These are phyloP conservation scores for Sebastes nivosus DNA, from an alignment of 2,797 vertebrate genomes.

Conservation along the genomic window DNA sequence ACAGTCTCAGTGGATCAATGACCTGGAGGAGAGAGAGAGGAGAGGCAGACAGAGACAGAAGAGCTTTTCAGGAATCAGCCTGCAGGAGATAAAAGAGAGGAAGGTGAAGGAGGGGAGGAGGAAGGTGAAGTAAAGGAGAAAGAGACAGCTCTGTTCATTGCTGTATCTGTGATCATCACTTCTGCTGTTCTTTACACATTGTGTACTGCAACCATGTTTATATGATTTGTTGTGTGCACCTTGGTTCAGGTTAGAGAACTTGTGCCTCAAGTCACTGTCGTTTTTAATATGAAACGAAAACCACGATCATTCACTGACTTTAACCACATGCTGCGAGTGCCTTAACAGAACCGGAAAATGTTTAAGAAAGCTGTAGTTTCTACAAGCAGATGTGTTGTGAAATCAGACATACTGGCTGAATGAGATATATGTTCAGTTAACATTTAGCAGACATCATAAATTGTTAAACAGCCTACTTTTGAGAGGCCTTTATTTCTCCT, in stretches of 20 bases:
- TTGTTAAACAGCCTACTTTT: neutral
- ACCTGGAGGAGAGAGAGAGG: conserved; percentile 12
- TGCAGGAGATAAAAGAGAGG: conserved; percentile 10
- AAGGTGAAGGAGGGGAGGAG: neutral
- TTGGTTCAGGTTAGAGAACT: too few relatives aligned
- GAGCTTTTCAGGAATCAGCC: conserved; percentile 22
- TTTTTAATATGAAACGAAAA: too few relatives aligned
- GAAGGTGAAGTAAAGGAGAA: neutral
- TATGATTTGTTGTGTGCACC: too few relatives aligned
- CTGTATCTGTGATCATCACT: neutral
- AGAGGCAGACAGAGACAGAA: conserved; percentile 9
- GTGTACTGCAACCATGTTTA: neutral
- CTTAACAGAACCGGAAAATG: too few relatives aligned
- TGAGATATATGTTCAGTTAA: neutral
- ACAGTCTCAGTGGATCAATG: conserved; percentile 40
- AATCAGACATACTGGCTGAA: neutral
- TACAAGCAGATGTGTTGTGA: neutral
- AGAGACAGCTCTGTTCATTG: neutral
- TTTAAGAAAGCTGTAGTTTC: neutral
- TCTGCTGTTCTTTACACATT: neutral
- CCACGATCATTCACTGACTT: too few relatives aligned
- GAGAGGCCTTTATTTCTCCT: neutral
- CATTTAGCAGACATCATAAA: neutral
- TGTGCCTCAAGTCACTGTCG: too few relatives aligned
- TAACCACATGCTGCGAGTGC: too few relatives aligned